Base-by-base conservation (phyloP, 2,888 invertebrate species). In the Ennomos quercinarius region DNA sequence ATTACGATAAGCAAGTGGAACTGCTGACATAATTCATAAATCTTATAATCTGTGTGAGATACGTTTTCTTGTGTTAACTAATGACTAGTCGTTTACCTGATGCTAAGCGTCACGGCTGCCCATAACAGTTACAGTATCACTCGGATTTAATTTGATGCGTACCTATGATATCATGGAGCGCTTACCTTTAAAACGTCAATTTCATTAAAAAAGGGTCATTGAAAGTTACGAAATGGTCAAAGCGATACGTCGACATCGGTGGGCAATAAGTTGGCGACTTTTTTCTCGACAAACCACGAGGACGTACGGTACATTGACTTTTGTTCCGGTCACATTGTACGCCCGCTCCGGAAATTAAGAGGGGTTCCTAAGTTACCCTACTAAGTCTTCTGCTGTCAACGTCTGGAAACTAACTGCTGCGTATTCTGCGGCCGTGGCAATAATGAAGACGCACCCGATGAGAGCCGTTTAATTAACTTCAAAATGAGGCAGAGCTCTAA, bases 381-480 rank as follows among this genome's bases (percentile, higher is more conserved):
- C 57, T 56, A 56, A 58, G 56, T 59, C 46, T 59, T 57, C 48
- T 56, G 49, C 63, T 62, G 62, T 52, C 59, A 61, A 54, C 58
- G 68, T 54, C 39, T 64, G 57, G 49, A 46, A 67, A 66, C 64
- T 55, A 51, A 62, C 57, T 56, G 53, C 56, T 56, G 58, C 45
- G 52, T 64, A 66, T 64, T 69, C 69, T 67, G 67, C 61, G 64
- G 67, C 61, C 55, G 57, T 59, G 67, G 76, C 76, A 81, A 84
- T 87, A 87, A 87, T 84, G 81, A 84, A 87, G 86, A 85, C 78
- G 84, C 76, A 77, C 74, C 70, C 76, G 75, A 78, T 80, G 78
- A 81, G 78, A 76, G 77, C 73, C 82, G 80, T 87, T 87, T 88
- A 88, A 89, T 89, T 88, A 89, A 87, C 84, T 88, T 81, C 80